Percentiles rank a stretch among this genome's conserved stretches.
phyloP scores from a whole-genome alignment of 2,113 vertebrate genomes.

The Apus apus region DNA sequence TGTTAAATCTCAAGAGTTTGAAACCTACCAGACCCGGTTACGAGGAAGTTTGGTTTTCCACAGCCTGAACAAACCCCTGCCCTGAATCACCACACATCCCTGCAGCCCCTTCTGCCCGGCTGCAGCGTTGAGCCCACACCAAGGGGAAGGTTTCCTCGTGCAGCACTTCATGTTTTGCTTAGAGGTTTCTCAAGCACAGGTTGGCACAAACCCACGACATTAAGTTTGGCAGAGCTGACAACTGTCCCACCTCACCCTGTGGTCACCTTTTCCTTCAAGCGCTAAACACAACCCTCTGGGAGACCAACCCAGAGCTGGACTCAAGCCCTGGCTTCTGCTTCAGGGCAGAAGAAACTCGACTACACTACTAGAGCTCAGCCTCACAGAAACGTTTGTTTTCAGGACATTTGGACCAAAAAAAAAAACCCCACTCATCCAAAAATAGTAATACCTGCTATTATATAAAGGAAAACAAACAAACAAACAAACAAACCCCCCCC shows the following conservation, averaged over 20 bases:
- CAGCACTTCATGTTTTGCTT: background rate
- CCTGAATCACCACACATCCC: accelerated
- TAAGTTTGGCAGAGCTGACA: background rate
- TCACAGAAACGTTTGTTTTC: background rate
- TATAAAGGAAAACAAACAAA: accelerated
- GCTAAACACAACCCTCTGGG: background rate
- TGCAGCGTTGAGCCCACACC: accelerated
- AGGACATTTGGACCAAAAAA: background rate
- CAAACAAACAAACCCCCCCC: too few relatives aligned
- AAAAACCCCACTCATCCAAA: background rate
- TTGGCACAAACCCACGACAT: background rate
- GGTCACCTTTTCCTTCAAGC: background rate
- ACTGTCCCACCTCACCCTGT: accelerated
- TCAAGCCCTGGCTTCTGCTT: background rate
- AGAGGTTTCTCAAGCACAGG: background rate
- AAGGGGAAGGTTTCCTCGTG: background rate
- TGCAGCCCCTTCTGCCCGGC: background rate
- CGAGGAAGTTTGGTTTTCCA: accelerated
- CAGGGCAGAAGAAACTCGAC: background rate
- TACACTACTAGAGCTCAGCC: background rate
- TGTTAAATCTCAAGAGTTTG: background rate
- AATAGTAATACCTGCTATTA: background rate
- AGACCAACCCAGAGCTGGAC: background rate
- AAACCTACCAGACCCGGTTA: background rate
- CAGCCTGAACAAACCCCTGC: background rate